Base-by-base conservation (phyloP, 2,797 vertebrate species). In the Anas capensis region DNA sequence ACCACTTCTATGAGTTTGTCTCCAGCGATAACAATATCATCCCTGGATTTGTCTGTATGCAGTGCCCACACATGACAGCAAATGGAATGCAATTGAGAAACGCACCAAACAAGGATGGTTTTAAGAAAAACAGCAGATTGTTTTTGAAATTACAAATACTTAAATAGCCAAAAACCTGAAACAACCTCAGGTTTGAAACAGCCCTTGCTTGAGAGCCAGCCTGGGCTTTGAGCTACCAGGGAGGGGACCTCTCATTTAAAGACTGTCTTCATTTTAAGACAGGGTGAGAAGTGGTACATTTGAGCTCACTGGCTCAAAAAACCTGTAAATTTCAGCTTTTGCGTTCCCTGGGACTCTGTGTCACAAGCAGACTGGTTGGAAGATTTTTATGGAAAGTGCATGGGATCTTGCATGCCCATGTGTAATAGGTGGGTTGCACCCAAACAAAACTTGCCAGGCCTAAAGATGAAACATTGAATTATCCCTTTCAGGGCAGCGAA, bases 11-110 rank as follows among this genome's bases (percentile, higher is more conserved):
- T 54, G 80, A 83, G 81, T 62, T 79, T 19, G 5, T 76, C 64
- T 76, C 75, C 16, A 11, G 64, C 82, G 81, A 87, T 79, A 92
- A 93, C 86, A 95, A 72, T 54, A 96, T 65, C 54, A 88, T 29
- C 48, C 49, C 60, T 66, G 38, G 88, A 56, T 82, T 81, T 86
- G 73, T 56, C 16, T 34, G 33, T 14, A 82, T 72, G 48, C 34
- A 26, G 71, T 61, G 66, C 92, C 86, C 75, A 95, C 80, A 1
- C 77, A 80, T 31, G 56, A n/a, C 80, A 82, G 56, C 58, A 51
- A 84, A 64, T 48, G 26, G 53, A 15, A 14, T 1, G 5, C 60
- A 93, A 90, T 36, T 26, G 58, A 93, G 80, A 85, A 94, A 88
- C 36, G 65, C 72, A 88, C 42, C 60, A 84, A 81, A 83, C 58